These are phyloP conservation scores for Biston betularia DNA, from an alignment of 2,888 invertebrate genomes.

Conservation along the genomic window DNA sequence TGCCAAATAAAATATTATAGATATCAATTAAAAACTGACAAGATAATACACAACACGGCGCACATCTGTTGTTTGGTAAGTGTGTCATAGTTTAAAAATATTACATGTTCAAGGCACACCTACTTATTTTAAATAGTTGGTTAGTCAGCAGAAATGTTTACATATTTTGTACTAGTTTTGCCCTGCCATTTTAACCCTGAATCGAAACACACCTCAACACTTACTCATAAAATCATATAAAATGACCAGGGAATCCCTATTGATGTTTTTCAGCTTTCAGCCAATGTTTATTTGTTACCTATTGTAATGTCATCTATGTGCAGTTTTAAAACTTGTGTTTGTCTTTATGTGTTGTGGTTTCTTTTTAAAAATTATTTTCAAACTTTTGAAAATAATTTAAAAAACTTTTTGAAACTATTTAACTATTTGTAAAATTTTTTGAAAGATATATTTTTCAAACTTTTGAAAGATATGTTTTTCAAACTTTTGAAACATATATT, in stretches of 20 bases:
- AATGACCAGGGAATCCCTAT: conserved; percentile 32
- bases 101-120: conserved; percentile 17
- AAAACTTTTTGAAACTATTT: too few relatives aligned
- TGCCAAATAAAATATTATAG: background rate
- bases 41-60: background rate
- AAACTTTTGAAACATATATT: too few relatives aligned
- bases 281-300: conserved; percentile 11
- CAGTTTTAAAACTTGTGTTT: conserved; percentile 3
- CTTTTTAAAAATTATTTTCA: background rate
- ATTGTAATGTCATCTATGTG: conserved; percentile 6
- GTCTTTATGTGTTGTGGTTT: background rate
- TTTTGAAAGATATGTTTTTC: too few relatives aligned
- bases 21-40: background rate
- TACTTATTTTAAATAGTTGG: conserved; percentile 9
- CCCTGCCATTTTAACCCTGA: background rate
- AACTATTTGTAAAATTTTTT: background rate
- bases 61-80: conserved; percentile 15
- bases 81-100: conserved; percentile 30
- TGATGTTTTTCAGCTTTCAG: conserved; percentile 27
- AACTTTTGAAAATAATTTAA: too few relatives aligned
- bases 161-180: background rate
- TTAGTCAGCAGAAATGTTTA: conserved; percentile 13
- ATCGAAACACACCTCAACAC: background rate
- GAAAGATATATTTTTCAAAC: too few relatives aligned
- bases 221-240: background rate